These are phyloP conservation scores for Neoascia interrupta DNA, from an alignment of 2,888 invertebrate species.

Conservation along the genomic window DNA sequence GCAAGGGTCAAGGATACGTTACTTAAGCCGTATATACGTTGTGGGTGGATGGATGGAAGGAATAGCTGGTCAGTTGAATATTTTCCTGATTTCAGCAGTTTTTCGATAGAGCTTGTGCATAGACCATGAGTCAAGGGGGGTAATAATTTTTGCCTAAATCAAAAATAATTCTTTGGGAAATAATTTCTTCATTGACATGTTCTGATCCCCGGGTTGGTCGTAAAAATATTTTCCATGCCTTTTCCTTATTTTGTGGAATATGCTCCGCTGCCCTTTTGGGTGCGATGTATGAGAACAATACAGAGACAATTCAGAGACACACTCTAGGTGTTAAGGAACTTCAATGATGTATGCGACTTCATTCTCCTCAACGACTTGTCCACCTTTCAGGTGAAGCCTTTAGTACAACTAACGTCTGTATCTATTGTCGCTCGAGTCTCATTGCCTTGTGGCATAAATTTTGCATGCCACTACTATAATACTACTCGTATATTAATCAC, in stretches of 20 bases:
- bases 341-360: too few relatives aligned
- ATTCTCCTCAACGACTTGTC: too few relatives aligned
- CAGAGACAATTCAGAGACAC: too few relatives aligned
- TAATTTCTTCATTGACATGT: conserved; percentile 62
- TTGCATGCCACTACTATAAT: neutral
- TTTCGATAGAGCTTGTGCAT: conserved; percentile 8
- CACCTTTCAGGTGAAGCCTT: neutral
- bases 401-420: neutral
- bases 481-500: conserved; percentile 14
- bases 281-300: too few relatives aligned
- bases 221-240: conserved; percentile 50
- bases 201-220: conserved; percentile 43
- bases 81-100: conserved; percentile 62
- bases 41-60: neutral
- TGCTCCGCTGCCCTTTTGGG: too few relatives aligned
- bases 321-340: too few relatives aligned
- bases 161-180: conserved; percentile 64
- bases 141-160: conserved; percentile 62
- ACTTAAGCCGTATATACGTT: neutral
- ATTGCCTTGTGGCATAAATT: neutral
- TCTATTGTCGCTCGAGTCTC: conserved; percentile 5
- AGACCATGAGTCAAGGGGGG: conserved; percentile 9
- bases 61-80: conserved; percentile 25
- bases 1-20: conserved; percentile 51
- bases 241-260: neutral